Base-by-base conservation (phyloP, 1,140 invertebrate species). In the Seison nebaliae region DNA sequence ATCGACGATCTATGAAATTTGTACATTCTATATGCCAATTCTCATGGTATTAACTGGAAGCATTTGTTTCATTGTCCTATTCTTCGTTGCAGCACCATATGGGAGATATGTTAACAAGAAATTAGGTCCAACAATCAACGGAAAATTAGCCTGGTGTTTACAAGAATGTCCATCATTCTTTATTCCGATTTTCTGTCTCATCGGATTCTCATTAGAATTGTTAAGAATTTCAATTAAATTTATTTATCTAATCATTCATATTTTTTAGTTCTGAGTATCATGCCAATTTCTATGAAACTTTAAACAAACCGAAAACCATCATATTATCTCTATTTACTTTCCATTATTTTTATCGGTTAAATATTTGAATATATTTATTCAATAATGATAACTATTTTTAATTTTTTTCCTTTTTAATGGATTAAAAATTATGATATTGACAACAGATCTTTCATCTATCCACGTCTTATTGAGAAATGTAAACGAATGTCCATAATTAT, bases 121-220 rank as follows among this genome's bases (percentile, higher is more conserved):
- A 9, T 21, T 5, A 11, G 38, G 38, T 12, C 37, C 37, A 6
- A n/a, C n/a, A n/a, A 26, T 26, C 12, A 8, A 8, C 9, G 24
- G 3, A 11, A 8, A 12, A 26, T 14, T 40, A 20, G 38, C 38
- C 4, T 40, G 38, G 38, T 11, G 33, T n/a, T 20, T 40, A n/a
- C 38, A 40, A 34, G 38, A 40, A 40, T 26, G 22, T 21, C 38
- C 38, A 21, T 24, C 30, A n/a, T 40, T 40, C 28, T 28, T 40
- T 34, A 23, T 35, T 16, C 38, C 38, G n/a, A 17, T 33, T 14
- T 21, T 20, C n/a, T n/a, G n/a, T n/a, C n/a, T n/a, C n/a, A n/a
- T n/a, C n/a, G n/a, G n/a, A n/a, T n/a, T n/a, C n/a, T n/a, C n/a
- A n/a, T n/a, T n/a, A n/a, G n/a, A n/a, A n/a, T n/a, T n/a, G n/a